Evolutionary conservation across 2,797 vertebrate genomes (phyloP), one percentile per base, ranked within the genome.

Genomic region (Sarcoramphus papa): DNA sequence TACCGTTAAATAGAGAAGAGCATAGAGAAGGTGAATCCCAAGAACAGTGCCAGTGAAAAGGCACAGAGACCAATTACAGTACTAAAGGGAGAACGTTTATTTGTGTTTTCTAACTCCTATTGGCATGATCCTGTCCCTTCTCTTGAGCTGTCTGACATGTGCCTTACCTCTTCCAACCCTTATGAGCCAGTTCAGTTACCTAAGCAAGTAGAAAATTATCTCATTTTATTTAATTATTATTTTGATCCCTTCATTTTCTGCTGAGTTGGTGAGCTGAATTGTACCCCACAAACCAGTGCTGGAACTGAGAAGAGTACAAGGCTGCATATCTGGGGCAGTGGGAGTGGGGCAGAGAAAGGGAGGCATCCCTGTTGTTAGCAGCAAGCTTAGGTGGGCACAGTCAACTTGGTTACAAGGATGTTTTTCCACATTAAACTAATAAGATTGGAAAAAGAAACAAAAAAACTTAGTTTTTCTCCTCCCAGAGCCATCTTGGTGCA

Each of bases 381-480:
- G 17, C 7, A 35, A 51, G 45, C 2, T 65, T 31, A 14, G 4
- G 6, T n/a, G 13, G 25, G 4, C 10, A 77, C 7, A 73, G 18
- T 11, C 25, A 57, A 1, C 10, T 47, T 50, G 14, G 0, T 25
- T 83, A 18, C 6, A 48, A 63, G 7, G 17, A 24, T 18, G 3
- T 6, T 76, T 31, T 57, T 57, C 14, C 11, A 12, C 4, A 10
- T 57, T n/a, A 67, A 92, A n/a, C 8, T 37, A 31, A 1, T 27
- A 48, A 41, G 20, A 21, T 2, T 37, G 3, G 28, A 69, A 78
- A 25, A 18, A 37, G 2, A 76, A 76, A 33, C 3, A 45, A 75
- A 74, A 6, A 3, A 3, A 0, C 16, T 24, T 5, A 4, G 6
- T 4, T 40, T 45, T 90, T 35, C 14, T 54, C 5, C 8, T 72